Evolutionary conservation across 2,113 vertebrate genomes (phyloP).

Genomic region (Aspidoscelis tigris): DNA sequence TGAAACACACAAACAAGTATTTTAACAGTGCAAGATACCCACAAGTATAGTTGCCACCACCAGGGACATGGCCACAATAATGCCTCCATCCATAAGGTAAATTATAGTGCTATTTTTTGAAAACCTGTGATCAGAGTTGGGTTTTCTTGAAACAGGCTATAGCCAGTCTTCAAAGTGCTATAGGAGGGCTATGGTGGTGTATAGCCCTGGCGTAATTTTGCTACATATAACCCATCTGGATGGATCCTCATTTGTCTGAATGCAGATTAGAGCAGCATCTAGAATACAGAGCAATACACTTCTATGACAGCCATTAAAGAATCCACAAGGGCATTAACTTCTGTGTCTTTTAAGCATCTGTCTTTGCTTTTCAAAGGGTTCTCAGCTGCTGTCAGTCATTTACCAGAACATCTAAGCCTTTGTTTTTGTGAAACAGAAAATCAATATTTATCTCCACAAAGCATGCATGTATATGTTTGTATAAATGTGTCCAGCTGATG

Average conservation of each 20-base stretch:
- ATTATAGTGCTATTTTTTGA: too few relatives aligned
- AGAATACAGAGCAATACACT: neutral
- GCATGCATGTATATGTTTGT: neutral
- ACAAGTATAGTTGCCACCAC: too few relatives aligned
- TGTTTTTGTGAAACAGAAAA: constrained; percentile 27
- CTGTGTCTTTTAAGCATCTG: neutral
- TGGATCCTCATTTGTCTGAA: neutral
- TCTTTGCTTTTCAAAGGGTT: neutral
- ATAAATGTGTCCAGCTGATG: neutral
- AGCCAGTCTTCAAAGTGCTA: too few relatives aligned
- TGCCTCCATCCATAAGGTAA: too few relatives aligned
- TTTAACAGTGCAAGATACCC: too few relatives aligned
- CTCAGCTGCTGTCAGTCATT: constrained; percentile 16
- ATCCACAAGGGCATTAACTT: neutral
- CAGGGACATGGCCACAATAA: too few relatives aligned
- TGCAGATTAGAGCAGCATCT: neutral
- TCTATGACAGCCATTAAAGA: neutral
- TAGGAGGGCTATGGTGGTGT: too few relatives aligned
- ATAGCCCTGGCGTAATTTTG: too few relatives aligned
- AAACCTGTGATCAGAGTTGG: too few relatives aligned
- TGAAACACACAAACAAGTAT: too few relatives aligned
- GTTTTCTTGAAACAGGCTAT: too few relatives aligned
- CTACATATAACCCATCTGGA: too few relatives aligned
- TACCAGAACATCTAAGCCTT: constrained; percentile 21
- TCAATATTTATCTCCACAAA: constrained; percentile 26